A percentile compares a stretch with the other conserved stretches of the same genome.
phyloP scores from a whole-genome alignment of 1,140 invertebrate species.

The Drosophila bifasciata region DNA sequence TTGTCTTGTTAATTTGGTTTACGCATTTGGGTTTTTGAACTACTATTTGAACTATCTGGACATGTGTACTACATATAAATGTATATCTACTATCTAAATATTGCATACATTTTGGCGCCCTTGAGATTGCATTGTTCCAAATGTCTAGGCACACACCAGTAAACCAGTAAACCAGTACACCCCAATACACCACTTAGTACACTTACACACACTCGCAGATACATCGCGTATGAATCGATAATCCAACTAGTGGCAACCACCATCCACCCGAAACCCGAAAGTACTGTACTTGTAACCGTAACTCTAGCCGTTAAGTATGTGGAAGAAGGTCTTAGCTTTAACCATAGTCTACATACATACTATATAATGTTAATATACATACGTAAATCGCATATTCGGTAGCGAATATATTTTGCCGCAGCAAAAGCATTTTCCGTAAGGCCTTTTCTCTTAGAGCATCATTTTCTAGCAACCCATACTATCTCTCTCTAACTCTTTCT shows the following conservation, averaged over 20 bases:
- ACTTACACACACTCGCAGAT: slow-evolving; percentile 11
- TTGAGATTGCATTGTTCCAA: slow-evolving; percentile 74
- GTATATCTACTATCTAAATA: slow-evolving; percentile 55
- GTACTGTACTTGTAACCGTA: slow-evolving; percentile 50
- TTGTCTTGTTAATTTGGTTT: slow-evolving; percentile 77
- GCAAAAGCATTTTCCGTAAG: slow-evolving; percentile 64
- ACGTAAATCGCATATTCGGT: slow-evolving; percentile 47
- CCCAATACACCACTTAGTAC: slow-evolving; percentile 17
- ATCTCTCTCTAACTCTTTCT: not conserved
- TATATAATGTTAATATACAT: not conserved
- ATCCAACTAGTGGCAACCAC: slow-evolving; percentile 57
- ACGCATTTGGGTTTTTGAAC: slow-evolving; percentile 78
- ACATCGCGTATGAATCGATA: slow-evolving; percentile 19
- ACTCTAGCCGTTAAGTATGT: slow-evolving; percentile 71
- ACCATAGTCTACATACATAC: slow-evolving; percentile 52
- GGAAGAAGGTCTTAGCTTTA: slow-evolving; percentile 62
- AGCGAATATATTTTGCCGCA: slow-evolving; percentile 48
- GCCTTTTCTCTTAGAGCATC: slow-evolving; percentile 62
- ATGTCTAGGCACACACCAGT: slow-evolving; percentile 51
- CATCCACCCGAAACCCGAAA: slow-evolving; percentile 35
- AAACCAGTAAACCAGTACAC: not conserved
- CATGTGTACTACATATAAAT: too few relatives aligned
- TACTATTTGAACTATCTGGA: slow-evolving; percentile 55
- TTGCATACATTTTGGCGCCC: slow-evolving; percentile 74
- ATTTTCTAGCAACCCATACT: slow-evolving; percentile 50